Evolutionary conservation across 30 jellyfish, hydroid and myxozoan species (phyloP), one percentile per base, ranked within the genome.

Genomic region (Aurelia sp.): DNA sequence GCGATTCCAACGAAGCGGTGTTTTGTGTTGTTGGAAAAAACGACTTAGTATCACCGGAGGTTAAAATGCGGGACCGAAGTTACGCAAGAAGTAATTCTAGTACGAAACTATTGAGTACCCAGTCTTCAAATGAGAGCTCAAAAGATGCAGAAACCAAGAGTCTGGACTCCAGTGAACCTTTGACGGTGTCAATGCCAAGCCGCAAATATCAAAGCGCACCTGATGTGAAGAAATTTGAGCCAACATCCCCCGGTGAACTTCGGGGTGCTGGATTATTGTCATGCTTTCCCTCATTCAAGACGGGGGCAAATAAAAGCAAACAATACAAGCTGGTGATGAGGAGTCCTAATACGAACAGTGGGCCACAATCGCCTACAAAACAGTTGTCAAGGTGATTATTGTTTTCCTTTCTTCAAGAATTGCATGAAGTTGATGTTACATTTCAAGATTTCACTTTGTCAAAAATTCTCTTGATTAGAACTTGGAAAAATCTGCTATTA

Each of bases 221-320:
- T 52, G 78, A 71, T 17, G 37, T 82, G 85, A 35, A 82, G 18
- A 35, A 71, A 7, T 18, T 67, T 30, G 92, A 82, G 75, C 75
- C 86, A 18, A 47, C 68, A 13, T 70, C 92, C 71, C 92, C 92
- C 76, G 92, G 80, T 11, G 92, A 82, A 40, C 81, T 82, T 70
- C 92, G 92, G 5, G 86, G 92, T 10, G 82, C 94, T 11, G 88
- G 94, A 4, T 69, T 85, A 33, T 62, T 85, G 55, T 85, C 94
- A 13, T 92, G 98, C 73, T 92, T 92, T 81, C 98, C 98, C 4
- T 90, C 98, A 13, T 77, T 92, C 71, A 92, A 92, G 88, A 92
- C 93, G 63, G 96, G 98, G 73, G 62, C 98, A 17, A 79, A 87
- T 61, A 86, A 82, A 50, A 57, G 96, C 74, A 92, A 81, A 40